Base-by-base conservation (phyloP, 2,888 invertebrate species). In the Eupsilia transversa region DNA sequence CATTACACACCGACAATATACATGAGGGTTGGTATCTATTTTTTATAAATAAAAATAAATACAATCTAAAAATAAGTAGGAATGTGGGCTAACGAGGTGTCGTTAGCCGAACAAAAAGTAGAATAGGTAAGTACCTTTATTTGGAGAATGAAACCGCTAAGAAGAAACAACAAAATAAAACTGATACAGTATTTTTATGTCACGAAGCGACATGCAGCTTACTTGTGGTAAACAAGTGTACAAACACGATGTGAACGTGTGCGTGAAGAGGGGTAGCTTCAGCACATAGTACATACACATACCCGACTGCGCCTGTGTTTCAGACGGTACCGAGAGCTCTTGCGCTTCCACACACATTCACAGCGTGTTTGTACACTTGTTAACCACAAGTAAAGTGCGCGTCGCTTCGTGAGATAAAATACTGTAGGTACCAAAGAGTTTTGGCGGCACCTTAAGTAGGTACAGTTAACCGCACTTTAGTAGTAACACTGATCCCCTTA, bases 1-100 rank as follows among this genome's bases (percentile, higher is more conserved):
- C 38, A 72, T 52, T 70, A 60, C n/a, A 79, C 71, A 60, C 20
- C 35, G 30, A 52, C 27, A 43, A 23, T n/a, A 14, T 35, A 43
- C n/a, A 41, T 49, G 38, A 20, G 12, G 20, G 30, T 38, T 7
- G 1, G 14, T 76, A 63, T 17, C 1, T 10, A 5, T 4, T 56
- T 27, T 5, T 30, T 30, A 30, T 46, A 41, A 49, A 59, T 72
- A 23, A 30, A 23, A 56, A 70, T 54, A 27, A 71, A 43, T 49
- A 27, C 56, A 20, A 20, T 46, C 43, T 75, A 54, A 35, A 6
- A 64, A 30, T 35, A 63, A 49, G 27, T 57, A 75, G 57, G 46
- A 75, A 77, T 41, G 23, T 27, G 23, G 33, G n/a, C 23, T 63
- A 23, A 12, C 6, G 0, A 57, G 2, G n/a, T 4, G 20, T 38